Percentiles rank a stretch among this genome's conserved stretches.
phyloP scores from a whole-genome alignment of 2,797 vertebrate genomes.

The Mus spretus region DNA sequence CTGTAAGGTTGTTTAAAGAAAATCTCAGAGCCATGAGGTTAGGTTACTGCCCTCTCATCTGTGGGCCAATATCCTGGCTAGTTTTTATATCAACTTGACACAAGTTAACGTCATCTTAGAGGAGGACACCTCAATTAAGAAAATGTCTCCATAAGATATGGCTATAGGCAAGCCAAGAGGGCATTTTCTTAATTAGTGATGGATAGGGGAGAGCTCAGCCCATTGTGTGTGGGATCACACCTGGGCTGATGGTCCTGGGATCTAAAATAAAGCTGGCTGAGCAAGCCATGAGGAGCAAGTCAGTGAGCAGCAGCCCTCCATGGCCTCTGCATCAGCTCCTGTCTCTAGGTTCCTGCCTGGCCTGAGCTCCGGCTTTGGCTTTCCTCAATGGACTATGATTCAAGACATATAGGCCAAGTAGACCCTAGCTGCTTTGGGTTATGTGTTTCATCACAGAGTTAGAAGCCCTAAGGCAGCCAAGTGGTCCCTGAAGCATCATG shows the following conservation, averaged over 20 bases:
- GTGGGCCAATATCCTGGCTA: background rate
- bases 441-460: background rate
- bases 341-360: background rate
- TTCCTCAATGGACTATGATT: background rate
- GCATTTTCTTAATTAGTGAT: background rate
- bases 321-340: background rate
- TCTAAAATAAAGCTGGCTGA: background rate
- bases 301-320: background rate
- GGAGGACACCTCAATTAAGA: background rate
- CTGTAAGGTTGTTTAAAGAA: background rate
- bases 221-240: background rate
- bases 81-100: background rate
- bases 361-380: background rate
- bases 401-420: background rate
- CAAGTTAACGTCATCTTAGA: background rate
- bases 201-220: background rate
- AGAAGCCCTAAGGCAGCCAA: background rate
- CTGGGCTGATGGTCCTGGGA: too few species aligned
- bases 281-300: background rate
- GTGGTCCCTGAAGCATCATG: too few species aligned
- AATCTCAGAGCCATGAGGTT: too few species aligned
- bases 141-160: background rate
- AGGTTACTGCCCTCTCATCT: background rate
- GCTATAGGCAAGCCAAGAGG: background rate
- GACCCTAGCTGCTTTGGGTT: background rate